A percentile compares a stretch with the other conserved stretches of the same genome.
phyloP scores from a whole-genome alignment of 2,113 vertebrate genomes.

The Dasypus novemcinctus region DNA sequence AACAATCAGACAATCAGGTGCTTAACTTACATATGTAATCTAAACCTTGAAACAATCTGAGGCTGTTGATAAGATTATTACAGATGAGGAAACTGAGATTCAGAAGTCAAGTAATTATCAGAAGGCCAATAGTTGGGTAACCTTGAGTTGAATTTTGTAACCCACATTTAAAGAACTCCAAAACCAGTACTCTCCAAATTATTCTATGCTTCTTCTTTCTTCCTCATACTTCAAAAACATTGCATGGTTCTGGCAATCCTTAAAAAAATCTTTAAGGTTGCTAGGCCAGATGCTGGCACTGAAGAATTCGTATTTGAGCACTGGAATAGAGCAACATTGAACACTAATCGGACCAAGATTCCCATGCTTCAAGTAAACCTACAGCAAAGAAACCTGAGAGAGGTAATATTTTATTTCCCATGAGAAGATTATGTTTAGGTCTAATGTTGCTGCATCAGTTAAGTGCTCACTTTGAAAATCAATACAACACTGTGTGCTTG shows the following conservation, averaged over 20 bases:
- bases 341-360: background rate
- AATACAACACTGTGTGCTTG: conserved; percentile 42
- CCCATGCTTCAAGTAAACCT: background rate
- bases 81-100: background rate
- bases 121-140: background rate
- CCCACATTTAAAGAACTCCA: background rate
- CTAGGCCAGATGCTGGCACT: too few species aligned
- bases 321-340: background rate
- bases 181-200: background rate
- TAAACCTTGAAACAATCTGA: background rate
- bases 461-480: conserved; percentile 69
- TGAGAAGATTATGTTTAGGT: conserved; percentile 29
- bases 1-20: too few species aligned
- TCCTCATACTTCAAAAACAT: background rate
- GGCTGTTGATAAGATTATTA: background rate
- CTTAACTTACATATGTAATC: background rate
- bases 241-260: background rate
- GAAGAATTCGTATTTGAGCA: background rate
- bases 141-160: background rate
- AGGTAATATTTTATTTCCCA: conserved; percentile 23
- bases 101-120: background rate
- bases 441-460: conserved; percentile 55
- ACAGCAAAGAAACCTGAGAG: background rate
- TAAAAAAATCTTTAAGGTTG: background rate
- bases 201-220: background rate